Percentiles rank a stretch among this genome's conserved stretches.
phyloP scores from a whole-genome alignment of 2,888 invertebrate genomes.

The Dascillus cervinus region DNA sequence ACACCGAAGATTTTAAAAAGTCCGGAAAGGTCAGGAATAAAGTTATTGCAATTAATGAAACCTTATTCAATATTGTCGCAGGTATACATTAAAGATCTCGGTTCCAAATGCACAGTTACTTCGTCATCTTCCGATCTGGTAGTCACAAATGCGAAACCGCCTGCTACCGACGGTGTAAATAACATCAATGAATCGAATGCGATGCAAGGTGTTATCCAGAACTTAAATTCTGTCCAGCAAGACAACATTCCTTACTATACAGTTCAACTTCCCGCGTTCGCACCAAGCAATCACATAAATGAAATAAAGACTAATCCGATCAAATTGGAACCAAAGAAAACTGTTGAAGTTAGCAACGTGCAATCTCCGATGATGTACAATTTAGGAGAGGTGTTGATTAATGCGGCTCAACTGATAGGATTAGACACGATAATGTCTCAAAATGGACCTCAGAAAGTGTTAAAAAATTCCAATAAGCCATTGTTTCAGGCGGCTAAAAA shows the following conservation, averaged over 20 bases:
- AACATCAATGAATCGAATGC: background rate
- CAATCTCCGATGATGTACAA: conserved; percentile 28
- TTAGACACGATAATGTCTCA: too few relatives aligned
- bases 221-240: conserved; percentile 2
- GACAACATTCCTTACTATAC: conserved; percentile 27
- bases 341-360: too few relatives aligned
- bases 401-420: too few relatives aligned
- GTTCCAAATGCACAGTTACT: conserved; percentile 22
- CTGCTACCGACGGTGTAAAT: background rate
- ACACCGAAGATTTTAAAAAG: conserved; percentile 54
- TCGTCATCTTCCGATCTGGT: conserved; percentile 19
- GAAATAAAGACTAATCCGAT: conserved; percentile 13
- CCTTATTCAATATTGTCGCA: conserved; percentile 18
- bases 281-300: conserved; percentile 18
- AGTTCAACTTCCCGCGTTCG: conserved; percentile 28
- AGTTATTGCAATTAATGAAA: background rate
- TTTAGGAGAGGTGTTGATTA: too few relatives aligned
- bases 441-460: too few relatives aligned
- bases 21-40: conserved; percentile 48
- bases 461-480: too few relatives aligned
- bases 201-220: conserved; percentile 1
- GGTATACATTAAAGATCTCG: conserved; percentile 53
- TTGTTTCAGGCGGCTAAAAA: too few relatives aligned
- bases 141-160: background rate
- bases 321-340: too few relatives aligned